Evolutionary conservation across 2,113 vertebrate species (phyloP).

Genomic region (Dipodomys ordii): DNA sequence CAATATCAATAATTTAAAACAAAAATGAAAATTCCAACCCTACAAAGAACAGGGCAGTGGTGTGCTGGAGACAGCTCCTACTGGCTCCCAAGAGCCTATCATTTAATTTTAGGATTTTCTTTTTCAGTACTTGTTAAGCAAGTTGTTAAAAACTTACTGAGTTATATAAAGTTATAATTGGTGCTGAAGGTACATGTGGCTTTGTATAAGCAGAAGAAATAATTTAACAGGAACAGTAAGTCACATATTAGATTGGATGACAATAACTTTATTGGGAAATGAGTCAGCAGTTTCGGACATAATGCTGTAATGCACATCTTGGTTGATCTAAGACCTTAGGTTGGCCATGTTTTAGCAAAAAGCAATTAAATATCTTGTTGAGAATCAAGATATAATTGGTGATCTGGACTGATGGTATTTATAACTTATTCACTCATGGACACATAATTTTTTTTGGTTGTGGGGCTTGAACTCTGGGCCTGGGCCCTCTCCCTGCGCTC

Average conservation of each 20-base stretch:
- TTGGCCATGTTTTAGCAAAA: slow-evolving; percentile 18
- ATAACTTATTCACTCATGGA: not conserved
- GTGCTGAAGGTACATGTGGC: slow-evolving; percentile 29
- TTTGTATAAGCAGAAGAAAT: slow-evolving; percentile 4
- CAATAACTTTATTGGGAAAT: not conserved
- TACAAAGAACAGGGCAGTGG: not conserved
- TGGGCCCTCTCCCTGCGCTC: too few relatives aligned
- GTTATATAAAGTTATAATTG: slow-evolving; percentile 30
- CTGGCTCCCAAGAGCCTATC: not conserved
- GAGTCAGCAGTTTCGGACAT: not conserved
- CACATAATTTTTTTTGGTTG: too few relatives aligned
- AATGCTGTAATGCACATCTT: not conserved
- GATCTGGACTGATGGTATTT: not conserved
- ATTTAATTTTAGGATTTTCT: slow-evolving; percentile 51
- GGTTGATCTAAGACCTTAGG: not conserved
- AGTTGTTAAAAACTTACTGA: not conserved
- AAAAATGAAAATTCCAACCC: not conserved
- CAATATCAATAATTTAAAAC: slow-evolving; percentile 56
- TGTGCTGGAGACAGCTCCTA: not conserved
- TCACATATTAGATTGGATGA: not conserved
- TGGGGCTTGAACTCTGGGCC: too few relatives aligned
- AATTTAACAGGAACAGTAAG: not conserved
- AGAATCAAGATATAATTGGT: not conserved
- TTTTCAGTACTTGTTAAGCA: slow-evolving; percentile 22
- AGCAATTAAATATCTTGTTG: not conserved